These are phyloP conservation scores for Osmerus eperlanus DNA, from an alignment of 2,113 vertebrate genomes.

Conservation along the genomic window DNA sequence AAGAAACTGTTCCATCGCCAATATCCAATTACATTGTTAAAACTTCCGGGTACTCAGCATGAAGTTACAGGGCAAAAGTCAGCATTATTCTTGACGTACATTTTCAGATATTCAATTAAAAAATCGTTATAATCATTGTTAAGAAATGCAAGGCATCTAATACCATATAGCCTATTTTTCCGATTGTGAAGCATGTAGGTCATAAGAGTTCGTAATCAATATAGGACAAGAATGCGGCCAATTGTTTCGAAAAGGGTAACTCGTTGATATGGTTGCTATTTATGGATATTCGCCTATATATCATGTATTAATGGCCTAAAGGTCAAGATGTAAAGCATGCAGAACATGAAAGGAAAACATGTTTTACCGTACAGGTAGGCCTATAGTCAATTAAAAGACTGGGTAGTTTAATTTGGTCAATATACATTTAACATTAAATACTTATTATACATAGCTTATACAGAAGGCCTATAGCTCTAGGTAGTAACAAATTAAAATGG, in stretches of 20 bases:
- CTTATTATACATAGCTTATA: not conserved
- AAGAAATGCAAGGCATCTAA: too few species aligned
- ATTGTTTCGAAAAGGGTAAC: too few species aligned
- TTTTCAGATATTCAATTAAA: too few species aligned
- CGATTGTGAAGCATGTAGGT: too few species aligned
- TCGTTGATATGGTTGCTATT: too few species aligned
- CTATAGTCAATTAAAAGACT: not conserved
- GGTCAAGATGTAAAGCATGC: not conserved
- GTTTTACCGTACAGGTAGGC: not conserved
- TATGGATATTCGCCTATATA: too few species aligned
- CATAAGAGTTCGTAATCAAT: too few species aligned
- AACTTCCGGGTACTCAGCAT: not conserved
- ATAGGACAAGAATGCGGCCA: too few species aligned
- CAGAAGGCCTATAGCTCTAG: not conserved
- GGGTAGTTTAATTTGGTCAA: conserved; percentile 1
- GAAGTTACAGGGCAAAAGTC: not conserved
- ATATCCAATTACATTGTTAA: not conserved
- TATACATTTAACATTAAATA: conserved; percentile 1
- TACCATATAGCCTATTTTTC: too few species aligned
- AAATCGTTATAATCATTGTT: too few species aligned
- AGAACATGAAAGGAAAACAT: not conserved
- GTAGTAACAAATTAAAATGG: conserved; percentile 38
- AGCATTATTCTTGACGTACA: not conserved
- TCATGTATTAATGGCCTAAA: too few species aligned
- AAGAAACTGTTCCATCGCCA: not conserved